A percentile compares a stretch with the other conserved stretches of the same genome.
phyloP scores from a whole-genome alignment of 2,888 invertebrate genomes.

The Terebella lapidaria region DNA sequence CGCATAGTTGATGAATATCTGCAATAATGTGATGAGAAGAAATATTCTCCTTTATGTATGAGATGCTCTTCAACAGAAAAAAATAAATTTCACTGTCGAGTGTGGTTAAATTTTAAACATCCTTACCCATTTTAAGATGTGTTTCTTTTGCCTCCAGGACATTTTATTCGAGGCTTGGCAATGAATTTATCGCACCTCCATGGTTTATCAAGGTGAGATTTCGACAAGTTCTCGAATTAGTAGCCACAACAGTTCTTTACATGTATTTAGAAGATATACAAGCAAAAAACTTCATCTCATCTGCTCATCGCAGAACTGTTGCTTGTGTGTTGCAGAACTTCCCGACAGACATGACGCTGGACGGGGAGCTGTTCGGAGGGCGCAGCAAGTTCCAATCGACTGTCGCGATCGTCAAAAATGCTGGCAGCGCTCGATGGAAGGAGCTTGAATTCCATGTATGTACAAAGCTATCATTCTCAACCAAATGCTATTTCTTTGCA shows the following conservation, averaged over 20 bases:
- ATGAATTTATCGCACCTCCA: conserved; percentile 44
- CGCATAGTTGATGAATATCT: no score
- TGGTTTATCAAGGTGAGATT: conserved; percentile 35
- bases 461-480: conserved; percentile 13
- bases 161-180: conserved; percentile 46
- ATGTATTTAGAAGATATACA: no score
- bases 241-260: no score
- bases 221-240: background rate
- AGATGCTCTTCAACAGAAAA: no score
- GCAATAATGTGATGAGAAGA: background rate
- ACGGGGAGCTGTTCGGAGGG: conserved; percentile 47
- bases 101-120: no score
- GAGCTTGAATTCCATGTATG: conserved; percentile 40
- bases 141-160: conserved; percentile 32
- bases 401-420: conserved; percentile 45
- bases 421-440: conserved; percentile 38
- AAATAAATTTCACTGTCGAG: no score
- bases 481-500: background rate
- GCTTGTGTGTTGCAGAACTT: conserved; percentile 32
- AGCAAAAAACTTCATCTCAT: no score
- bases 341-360: conserved; percentile 41
- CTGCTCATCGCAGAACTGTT: no score
- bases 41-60: no score
- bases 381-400: conserved; percentile 46
- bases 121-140: no score